Percentiles rank a stretch among this genome's conserved stretches.
Evolutionary conservation across 2,113 vertebrate species (phyloP).

Genomic region (Mus pahari): DNA sequence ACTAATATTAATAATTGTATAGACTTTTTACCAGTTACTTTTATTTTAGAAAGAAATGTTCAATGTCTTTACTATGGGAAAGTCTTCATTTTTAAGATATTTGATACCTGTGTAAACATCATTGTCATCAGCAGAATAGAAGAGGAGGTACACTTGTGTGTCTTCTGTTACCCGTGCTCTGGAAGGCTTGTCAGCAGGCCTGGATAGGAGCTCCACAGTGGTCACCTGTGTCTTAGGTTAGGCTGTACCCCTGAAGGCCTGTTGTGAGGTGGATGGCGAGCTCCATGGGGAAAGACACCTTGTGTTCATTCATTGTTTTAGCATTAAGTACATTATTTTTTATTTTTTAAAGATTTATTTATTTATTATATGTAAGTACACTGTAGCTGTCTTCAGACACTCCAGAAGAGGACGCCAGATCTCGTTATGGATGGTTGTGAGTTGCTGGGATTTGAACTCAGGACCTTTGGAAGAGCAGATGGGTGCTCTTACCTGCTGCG

Average conservation of each 20-base stretch:
- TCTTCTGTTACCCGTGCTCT: neutral
- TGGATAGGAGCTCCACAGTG: neutral
- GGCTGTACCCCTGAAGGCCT: neutral
- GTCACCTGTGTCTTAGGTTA: neutral
- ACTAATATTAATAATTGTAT: neutral
- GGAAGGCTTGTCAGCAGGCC: neutral
- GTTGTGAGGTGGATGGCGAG: neutral
- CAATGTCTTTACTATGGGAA: neutral
- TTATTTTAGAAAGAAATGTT: neutral
- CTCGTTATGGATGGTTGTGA: too few species aligned
- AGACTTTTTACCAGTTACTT: neutral
- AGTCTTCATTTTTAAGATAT: neutral
- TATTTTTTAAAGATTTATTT: too few species aligned
- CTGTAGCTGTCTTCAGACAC: too few species aligned
- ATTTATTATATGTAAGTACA: too few species aligned
- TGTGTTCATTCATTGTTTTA: neutral
- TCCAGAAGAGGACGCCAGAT: too few species aligned
- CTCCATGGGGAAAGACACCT: neutral
- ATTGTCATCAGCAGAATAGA: neutral
- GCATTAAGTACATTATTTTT: neutral
- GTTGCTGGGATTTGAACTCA: too few species aligned
- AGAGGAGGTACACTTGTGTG: neutral
- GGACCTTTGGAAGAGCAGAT: too few species aligned
- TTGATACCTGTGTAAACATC: neutral
- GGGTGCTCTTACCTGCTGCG: too few species aligned